Conservation (phyloP, 1,140 invertebrate species). For the Patella vulgata region DNA sequence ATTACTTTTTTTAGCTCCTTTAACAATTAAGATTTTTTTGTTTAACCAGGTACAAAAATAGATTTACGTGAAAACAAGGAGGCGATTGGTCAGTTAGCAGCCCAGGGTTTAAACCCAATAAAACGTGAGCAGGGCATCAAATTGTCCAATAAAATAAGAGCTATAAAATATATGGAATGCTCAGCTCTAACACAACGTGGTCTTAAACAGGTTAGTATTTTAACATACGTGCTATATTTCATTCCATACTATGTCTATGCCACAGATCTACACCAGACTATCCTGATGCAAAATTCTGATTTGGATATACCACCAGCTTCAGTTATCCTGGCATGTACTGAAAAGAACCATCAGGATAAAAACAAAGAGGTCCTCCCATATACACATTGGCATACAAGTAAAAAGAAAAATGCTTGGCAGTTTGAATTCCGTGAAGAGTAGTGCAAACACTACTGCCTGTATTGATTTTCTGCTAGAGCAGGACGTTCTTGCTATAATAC, state of each 20-base stretch:
- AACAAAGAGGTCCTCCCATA: too few species aligned
- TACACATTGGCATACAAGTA: too few species aligned
- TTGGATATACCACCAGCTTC: background rate
- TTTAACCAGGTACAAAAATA: constrained; percentile 70
- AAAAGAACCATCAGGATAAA: too few species aligned
- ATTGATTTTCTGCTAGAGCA: too few species aligned
- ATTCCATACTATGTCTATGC: background rate
- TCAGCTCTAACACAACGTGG: constrained; percentile 76
- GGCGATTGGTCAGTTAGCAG: constrained; percentile 95
- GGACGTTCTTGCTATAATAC: too few species aligned
- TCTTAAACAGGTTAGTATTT: constrained; percentile 66
- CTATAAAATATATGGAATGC: constrained; percentile 65
- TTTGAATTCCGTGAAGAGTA: too few species aligned
- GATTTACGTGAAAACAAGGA: constrained; percentile 98
- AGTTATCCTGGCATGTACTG: background rate
- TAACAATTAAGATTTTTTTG: too few species aligned
- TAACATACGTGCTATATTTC: too few species aligned
- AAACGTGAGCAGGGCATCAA: constrained; percentile 70
- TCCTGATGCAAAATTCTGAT: too few species aligned
- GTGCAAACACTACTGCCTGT: too few species aligned
- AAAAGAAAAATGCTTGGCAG: too few species aligned
- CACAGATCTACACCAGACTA: background rate
- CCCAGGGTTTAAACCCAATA: constrained; percentile 94
- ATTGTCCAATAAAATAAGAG: constrained; percentile 63
- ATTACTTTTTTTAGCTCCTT: too few species aligned